phyloP scores from a whole-genome alignment of 1,140 invertebrate species.

The Calliphora vicina region DNA sequence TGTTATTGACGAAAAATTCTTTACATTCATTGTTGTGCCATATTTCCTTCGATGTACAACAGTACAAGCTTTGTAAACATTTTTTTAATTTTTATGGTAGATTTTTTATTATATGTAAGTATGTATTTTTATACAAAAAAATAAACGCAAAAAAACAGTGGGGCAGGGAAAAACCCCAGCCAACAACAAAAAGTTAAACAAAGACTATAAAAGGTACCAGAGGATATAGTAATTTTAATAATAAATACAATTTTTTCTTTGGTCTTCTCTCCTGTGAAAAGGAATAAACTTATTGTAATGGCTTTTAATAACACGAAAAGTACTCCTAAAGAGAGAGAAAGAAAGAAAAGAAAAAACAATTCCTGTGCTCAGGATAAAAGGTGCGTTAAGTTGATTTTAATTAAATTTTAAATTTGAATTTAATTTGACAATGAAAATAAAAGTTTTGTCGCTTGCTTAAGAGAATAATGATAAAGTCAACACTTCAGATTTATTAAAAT shows the following conservation, averaged over 20 bases:
- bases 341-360: no score
- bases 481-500: no score
- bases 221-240: neutral
- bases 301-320: constrained; percentile 10
- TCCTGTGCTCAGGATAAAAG: neutral
- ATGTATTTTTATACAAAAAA: neutral
- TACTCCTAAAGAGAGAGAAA: neutral
- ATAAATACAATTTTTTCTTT: neutral
- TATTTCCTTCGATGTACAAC: neutral
- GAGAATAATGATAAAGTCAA: no score
- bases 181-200: neutral
- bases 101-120: neutral
- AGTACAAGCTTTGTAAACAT: constrained; percentile 1
- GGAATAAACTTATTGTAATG: constrained; percentile 14
- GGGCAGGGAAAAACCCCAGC: no score
- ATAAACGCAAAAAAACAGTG: neutral
- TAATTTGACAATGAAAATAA: neutral
- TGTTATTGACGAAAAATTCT: constrained; percentile 11
- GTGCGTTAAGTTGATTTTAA: constrained; percentile 28
- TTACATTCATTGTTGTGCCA: neutral
- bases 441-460: no score
- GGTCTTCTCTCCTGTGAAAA: neutral
- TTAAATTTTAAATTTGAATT: constrained; percentile 21
- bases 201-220: neutral
- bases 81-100: constrained; percentile 23